Percentiles rank a stretch among this genome's conserved stretches.
These are phyloP conservation scores for Cryptus viduatorius DNA, from an alignment of 2,888 invertebrate species.

Conservation along the genomic window DNA sequence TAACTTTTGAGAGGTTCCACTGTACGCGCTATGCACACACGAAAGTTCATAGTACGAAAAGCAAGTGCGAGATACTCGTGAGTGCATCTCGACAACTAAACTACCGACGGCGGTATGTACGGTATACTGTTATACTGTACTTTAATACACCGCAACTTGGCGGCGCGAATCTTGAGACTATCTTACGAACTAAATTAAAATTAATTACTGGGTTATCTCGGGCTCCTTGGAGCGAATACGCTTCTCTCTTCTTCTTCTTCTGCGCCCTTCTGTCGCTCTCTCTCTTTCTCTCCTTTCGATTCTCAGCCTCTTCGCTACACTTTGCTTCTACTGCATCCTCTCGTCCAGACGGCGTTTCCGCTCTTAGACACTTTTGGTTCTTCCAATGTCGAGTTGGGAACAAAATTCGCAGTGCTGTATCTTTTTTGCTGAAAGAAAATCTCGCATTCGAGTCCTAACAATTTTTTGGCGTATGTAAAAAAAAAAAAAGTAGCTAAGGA, in stretches of 20 bases:
- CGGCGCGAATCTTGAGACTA: conserved; percentile 43
- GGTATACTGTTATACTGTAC: not conserved
- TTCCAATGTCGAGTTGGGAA: not conserved
- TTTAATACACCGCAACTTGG: conserved; percentile 24
- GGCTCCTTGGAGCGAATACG: conserved; percentile 28
- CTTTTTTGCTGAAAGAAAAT: too few species aligned
- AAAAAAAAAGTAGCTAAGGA: too few species aligned
- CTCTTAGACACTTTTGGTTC: not conserved
- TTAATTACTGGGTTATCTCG: conserved; percentile 70
- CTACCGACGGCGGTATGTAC: not conserved
- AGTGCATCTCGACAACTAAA: not conserved
- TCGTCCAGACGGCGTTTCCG: conserved; percentile 11
- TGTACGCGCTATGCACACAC: not conserved
- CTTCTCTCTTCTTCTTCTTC: not conserved
- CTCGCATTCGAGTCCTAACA: too few species aligned
- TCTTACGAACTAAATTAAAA: conserved; percentile 69
- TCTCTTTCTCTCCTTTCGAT: not conserved
- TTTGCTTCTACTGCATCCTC: not conserved
- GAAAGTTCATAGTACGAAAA: conserved; percentile 17
- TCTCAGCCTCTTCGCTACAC: not conserved
- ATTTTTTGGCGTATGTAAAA: too few species aligned
- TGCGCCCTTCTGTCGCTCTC: not conserved
- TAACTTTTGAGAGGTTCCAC: not conserved
- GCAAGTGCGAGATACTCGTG: not conserved
- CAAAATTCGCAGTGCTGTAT: not conserved